Base-by-base conservation (phyloP, 92 coral and sea anemone genomes). In the Diadumene lineata region DNA sequence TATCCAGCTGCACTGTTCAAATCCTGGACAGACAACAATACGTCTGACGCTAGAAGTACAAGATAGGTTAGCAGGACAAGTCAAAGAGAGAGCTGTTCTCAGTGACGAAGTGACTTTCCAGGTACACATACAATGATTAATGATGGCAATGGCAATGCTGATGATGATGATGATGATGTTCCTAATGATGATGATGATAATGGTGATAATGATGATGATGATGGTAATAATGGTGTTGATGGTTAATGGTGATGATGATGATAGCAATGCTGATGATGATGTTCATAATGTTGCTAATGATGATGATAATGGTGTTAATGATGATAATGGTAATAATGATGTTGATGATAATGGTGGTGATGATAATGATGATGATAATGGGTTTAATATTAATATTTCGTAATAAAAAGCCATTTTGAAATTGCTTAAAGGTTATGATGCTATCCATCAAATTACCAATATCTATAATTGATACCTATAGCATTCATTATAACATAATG, bases 21-120 rank as follows among this genome's bases (percentile, higher is more conserved):
- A 94, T 72, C 94, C 98, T 18, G 98, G 98, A 30, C 94, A 94
- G 81, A 92, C 93, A 13, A 89, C 97, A 26, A 79, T 94, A 17
- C 82, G 69, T 25, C 93, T 94, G 48, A 87, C 79, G 58, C 79
- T 92, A 55, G 87, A 82, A 31, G 79, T 92, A 33, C 73, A 84
- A 63, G 82, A 86, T 60, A 82, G 68, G 31, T 34, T 72, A 16
- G 70, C 85, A 77, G 87, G 90, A 53, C 97, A 91, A 80, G 92
- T 90, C 21, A 75, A 74, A 61, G 57, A 44, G 16, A 74, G 64
- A 1, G 94, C 94, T 11, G 44, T 77, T 29, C 83, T 88, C 11
- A 78, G 60, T 63, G 94, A 94, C 79, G 98, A 91, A 63, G 92
- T 94, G 23, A 94, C 97, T 19, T 91, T 94, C 76, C 97, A 94